Conservation (phyloP, 2,888 invertebrate species). For the Polydrusus tereticollis region DNA sequence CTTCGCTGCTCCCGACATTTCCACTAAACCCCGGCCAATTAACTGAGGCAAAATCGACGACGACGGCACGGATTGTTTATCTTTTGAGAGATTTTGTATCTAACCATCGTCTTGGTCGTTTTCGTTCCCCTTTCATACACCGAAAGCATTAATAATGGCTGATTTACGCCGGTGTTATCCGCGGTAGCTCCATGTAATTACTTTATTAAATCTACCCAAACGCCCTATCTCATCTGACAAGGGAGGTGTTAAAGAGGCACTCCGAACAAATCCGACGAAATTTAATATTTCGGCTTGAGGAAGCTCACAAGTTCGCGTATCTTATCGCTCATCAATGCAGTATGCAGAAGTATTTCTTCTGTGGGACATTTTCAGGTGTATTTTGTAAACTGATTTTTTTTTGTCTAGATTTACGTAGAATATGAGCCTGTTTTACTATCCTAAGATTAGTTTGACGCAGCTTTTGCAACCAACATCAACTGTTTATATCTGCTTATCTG, state of each 20-base stretch:
- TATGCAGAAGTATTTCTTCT: not conserved
- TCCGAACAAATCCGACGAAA: slow-evolving; percentile 22
- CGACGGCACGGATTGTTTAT: slow-evolving; percentile 57
- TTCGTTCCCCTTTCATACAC: slow-evolving; percentile 52
- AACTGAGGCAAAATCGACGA: slow-evolving; percentile 7
- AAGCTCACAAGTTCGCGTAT: not conserved
- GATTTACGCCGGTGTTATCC: slow-evolving; percentile 61
- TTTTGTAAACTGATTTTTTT: no score
- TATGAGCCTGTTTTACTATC: no score
- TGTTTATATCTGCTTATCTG: no score
- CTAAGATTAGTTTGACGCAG: no score
- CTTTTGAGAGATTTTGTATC: slow-evolving; percentile 50
- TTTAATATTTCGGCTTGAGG: slow-evolving; percentile 21
- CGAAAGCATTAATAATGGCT: slow-evolving; percentile 59
- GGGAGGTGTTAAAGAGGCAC: slow-evolving; percentile 20
- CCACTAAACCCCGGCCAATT: slow-evolving; percentile 1
- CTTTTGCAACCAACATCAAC: no score
- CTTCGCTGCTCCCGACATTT: not conserved
- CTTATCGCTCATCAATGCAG: not conserved
- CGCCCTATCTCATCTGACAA: slow-evolving; percentile 38
- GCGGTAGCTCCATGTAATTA: slow-evolving; percentile 59
- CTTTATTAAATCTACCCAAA: slow-evolving; percentile 59
- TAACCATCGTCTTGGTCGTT: slow-evolving; percentile 26
- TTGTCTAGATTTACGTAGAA: no score
- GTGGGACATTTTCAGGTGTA: no score